These are phyloP conservation scores for Sebastes steindachneri DNA, from an alignment of 2,797 vertebrate genomes.

Conservation along the genomic window DNA sequence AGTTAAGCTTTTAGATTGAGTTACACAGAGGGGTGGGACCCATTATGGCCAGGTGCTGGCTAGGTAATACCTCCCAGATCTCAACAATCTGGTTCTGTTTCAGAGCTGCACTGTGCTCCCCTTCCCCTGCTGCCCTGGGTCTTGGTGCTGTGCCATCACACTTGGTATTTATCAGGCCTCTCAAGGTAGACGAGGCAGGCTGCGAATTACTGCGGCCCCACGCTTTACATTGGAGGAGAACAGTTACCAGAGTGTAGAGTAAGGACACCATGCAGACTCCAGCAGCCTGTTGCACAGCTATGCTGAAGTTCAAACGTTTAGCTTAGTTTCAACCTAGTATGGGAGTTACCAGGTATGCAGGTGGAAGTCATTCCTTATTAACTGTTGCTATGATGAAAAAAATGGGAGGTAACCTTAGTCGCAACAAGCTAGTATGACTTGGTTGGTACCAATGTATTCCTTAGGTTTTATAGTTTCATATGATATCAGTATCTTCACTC, in stretches of 20 bases:
- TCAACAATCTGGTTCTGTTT: constrained; percentile 83
- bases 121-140: constrained; percentile 40
- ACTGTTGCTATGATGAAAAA: no score
- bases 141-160: constrained; percentile 59
- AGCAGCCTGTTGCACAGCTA: background rate
- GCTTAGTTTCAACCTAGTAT: background rate
- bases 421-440: no score
- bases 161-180: constrained; percentile 56
- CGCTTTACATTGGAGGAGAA: background rate
- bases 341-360: no score
- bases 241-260: background rate
- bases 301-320: background rate
- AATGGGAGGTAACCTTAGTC: no score
- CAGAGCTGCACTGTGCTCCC: constrained; percentile 36
- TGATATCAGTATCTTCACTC: no score
- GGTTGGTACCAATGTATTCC: no score
- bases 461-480: no score
- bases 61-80: constrained; percentile 86
- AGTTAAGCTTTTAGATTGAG: constrained; percentile 93
- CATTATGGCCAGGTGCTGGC: constrained; percentile 93
- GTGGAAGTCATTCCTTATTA: no score
- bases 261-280: background rate
- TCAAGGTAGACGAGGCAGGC: constrained; percentile 6
- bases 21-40: constrained; percentile 88
- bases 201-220: background rate